Evolutionary conservation across 2,113 vertebrate genomes (phyloP).

Genomic region (Cettia cetti): DNA sequence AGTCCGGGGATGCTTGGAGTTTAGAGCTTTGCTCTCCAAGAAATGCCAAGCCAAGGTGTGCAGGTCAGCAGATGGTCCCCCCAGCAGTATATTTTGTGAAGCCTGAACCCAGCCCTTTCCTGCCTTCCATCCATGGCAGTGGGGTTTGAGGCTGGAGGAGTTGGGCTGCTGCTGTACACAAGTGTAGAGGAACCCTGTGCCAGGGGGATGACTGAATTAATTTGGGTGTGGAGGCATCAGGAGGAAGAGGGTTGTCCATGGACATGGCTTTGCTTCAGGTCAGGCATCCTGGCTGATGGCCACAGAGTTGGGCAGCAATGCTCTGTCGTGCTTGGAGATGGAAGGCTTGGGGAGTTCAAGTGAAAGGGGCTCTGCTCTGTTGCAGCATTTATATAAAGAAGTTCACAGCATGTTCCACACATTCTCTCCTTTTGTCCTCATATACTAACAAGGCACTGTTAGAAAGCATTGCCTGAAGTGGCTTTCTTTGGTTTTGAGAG

Average conservation of each 20-base stretch:
- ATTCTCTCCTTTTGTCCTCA: background rate
- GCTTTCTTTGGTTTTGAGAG: background rate
- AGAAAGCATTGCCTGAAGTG: background rate
- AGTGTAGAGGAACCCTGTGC: background rate
- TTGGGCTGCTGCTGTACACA: background rate
- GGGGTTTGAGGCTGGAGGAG: background rate
- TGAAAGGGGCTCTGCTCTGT: background rate
- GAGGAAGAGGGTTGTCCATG: background rate
- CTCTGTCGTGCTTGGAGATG: background rate
- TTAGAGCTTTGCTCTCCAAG: background rate
- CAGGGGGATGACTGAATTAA: no score
- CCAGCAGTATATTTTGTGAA: background rate
- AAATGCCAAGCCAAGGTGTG: background rate
- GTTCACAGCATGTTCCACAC: background rate
- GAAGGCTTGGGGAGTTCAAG: background rate
- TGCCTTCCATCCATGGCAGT: background rate
- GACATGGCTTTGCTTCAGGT: background rate
- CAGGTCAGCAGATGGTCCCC: background rate
- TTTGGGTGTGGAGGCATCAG: background rate
- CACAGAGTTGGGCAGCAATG: background rate
- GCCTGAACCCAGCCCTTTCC: background rate
- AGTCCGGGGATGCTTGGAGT: background rate
- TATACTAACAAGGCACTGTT: background rate
- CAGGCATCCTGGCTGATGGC: background rate
- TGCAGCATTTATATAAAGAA: background rate